A percentile compares a stretch with the other conserved stretches of the same genome.
phyloP scores from a whole-genome alignment of 2,888 invertebrate species.

The Apodemia hepburni region DNA sequence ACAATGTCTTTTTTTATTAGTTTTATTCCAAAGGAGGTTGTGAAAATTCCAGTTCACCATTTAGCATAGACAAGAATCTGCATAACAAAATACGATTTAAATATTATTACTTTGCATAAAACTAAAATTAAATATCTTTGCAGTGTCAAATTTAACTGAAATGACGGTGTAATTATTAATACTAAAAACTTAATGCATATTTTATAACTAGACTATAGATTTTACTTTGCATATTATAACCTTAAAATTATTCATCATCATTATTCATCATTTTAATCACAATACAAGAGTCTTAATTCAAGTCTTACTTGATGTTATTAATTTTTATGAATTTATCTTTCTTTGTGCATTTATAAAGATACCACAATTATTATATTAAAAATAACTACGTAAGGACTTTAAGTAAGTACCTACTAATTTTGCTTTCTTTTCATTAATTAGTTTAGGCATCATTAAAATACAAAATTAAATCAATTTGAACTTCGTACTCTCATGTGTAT shows the following conservation, averaged over 20 bases:
- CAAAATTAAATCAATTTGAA: too few species aligned
- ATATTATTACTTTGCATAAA: conserved; percentile 4
- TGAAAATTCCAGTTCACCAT: background rate
- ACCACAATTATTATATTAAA: too few species aligned
- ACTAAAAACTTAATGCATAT: conserved; percentile 8
- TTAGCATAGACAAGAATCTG: conserved; percentile 13
- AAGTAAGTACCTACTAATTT: too few species aligned
- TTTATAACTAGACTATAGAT: background rate
- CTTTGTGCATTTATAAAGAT: too few species aligned
- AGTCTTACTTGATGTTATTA: too few species aligned
- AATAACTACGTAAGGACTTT: too few species aligned
- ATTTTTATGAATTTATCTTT: too few species aligned
- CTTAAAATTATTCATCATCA: background rate
- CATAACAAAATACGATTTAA: conserved; percentile 6
- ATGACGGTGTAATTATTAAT: conserved; percentile 1
- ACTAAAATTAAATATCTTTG: conserved; percentile 1
- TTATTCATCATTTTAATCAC: background rate
- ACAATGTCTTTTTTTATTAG: conserved; percentile 10
- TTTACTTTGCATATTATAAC: conserved; percentile 2
- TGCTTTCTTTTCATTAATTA: too few species aligned
- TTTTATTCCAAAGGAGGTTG: background rate
- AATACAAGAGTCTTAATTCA: background rate
- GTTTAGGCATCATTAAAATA: too few species aligned
- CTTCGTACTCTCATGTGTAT: too few species aligned
- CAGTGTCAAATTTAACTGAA: conserved; percentile 6